These are phyloP conservation scores for Sarcophaga rosellei DNA, from an alignment of 2,888 invertebrate genomes.

Conservation along the genomic window DNA sequence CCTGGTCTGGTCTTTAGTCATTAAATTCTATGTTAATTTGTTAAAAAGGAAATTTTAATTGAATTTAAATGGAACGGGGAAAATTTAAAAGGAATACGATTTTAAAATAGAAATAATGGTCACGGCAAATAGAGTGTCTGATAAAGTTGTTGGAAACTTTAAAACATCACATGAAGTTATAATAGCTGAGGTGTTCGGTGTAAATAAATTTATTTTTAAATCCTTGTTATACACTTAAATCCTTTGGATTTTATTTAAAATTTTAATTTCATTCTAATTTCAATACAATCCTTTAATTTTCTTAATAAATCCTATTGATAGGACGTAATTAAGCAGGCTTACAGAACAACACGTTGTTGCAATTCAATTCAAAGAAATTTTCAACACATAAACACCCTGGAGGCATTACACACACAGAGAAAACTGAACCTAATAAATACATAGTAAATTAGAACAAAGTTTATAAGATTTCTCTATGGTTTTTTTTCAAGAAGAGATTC, in stretches of 20 bases:
- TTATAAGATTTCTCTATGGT: too few relatives aligned
- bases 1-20: constrained; percentile 44
- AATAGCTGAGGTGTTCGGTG: too few relatives aligned
- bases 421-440: too few relatives aligned
- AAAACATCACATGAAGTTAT: too few relatives aligned
- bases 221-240: too few relatives aligned
- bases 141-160: too few relatives aligned
- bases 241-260: neutral
- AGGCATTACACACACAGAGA: constrained; percentile 27
- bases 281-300: neutral
- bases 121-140: too few relatives aligned
- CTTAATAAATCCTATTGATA: constrained; percentile 4
- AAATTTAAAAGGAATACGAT: too few relatives aligned
- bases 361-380: neutral
- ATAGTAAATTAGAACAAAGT: too few relatives aligned
- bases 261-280: neutral
- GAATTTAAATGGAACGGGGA: neutral
- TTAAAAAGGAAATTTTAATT: constrained; percentile 43
- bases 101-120: too few relatives aligned
- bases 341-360: neutral
- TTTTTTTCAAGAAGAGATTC: too few relatives aligned
- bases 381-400: neutral
- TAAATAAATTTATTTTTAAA: too few relatives aligned
- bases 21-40: constrained; percentile 61
- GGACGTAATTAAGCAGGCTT: neutral